Evolutionary conservation across 1,140 invertebrate genomes (phyloP).

Genomic region (Drosophila kanapiae): DNA sequence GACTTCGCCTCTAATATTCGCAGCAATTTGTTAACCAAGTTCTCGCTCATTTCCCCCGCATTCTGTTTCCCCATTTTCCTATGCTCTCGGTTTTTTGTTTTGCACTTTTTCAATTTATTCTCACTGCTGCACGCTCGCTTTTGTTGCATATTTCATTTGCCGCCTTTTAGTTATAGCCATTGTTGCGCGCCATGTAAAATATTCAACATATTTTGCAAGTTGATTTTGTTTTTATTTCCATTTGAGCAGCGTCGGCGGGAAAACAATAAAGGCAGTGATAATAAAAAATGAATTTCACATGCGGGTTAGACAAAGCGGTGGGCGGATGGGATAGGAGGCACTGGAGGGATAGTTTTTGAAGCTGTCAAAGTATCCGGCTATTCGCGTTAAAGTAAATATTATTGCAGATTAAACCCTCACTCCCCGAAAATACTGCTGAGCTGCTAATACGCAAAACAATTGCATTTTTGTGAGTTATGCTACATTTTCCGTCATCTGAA

Average conservation of each 20-base stretch:
- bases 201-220: slow-evolving; percentile 81
- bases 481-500: not conserved
- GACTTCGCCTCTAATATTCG: slow-evolving; percentile 79
- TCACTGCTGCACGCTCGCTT: slow-evolving; percentile 67
- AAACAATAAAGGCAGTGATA: slow-evolving; percentile 67
- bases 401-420: not conserved
- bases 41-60: slow-evolving; percentile 21
- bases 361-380: slow-evolving; percentile 23
- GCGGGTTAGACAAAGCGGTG: slow-evolving; percentile 31
- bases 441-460: not conserved
- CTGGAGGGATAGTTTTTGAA: slow-evolving; percentile 28
- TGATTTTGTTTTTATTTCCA: slow-evolving; percentile 65
- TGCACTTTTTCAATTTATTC: slow-evolving; percentile 74
- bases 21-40: slow-evolving; percentile 80
- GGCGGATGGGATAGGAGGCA: not conserved
- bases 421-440: not conserved
- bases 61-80: slow-evolving; percentile 8
- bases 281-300: slow-evolving; percentile 82
- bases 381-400: slow-evolving; percentile 38
- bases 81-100: not conserved
- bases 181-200: slow-evolving; percentile 69
- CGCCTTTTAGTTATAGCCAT: slow-evolving; percentile 78
- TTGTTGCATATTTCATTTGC: slow-evolving; percentile 82
- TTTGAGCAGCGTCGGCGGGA: slow-evolving; percentile 49
- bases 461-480: not conserved